A percentile compares a stretch with the other conserved stretches of the same genome.
These are phyloP conservation scores for Palloptera scutellata DNA, from an alignment of 2,888 invertebrate species.

Conservation along the genomic window DNA sequence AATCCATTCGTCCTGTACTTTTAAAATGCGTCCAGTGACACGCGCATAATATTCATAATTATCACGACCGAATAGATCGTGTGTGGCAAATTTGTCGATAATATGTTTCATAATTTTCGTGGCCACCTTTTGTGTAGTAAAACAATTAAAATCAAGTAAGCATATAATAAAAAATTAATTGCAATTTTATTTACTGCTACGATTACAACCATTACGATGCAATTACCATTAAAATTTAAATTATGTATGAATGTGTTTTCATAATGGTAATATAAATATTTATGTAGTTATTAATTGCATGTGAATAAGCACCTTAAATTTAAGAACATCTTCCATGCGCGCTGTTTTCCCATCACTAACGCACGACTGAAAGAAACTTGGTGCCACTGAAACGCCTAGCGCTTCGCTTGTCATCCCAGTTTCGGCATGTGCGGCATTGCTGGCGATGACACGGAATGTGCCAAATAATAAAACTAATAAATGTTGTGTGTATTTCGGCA, in stretches of 20 bases:
- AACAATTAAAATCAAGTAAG: not conserved
- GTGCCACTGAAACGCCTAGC: conserved; percentile 93
- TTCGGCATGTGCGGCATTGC: conserved; percentile 86
- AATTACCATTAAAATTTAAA: not conserved
- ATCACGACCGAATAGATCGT: conserved; percentile 91
- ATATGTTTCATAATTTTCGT: conserved; percentile 96
- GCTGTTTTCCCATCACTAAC: conserved; percentile 94
- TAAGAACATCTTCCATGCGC: conserved; percentile 93
- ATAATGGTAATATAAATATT: not conserved
- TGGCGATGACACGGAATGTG: conserved; percentile 94
- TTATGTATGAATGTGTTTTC: conserved; percentile 3
- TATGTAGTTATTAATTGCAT: not conserved
- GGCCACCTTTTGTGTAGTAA: conserved; percentile 73
- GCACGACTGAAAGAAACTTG: conserved; percentile 95
- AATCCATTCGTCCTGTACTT: conserved; percentile 95
- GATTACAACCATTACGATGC: too few species aligned
- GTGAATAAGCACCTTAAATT: conserved; percentile 80
- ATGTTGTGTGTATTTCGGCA: conserved; percentile 90
- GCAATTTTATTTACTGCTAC: conserved; percentile 6
- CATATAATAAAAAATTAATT: conserved; percentile 5
- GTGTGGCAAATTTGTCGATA: conserved; percentile 96
- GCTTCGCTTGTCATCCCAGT: conserved; percentile 97
- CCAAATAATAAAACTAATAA: conserved; percentile 94
- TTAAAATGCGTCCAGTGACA: conserved; percentile 89
- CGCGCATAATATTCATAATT: conserved; percentile 96